phyloP scores from a whole-genome alignment of 2,797 vertebrate genomes.

The Chelon labrosus region DNA sequence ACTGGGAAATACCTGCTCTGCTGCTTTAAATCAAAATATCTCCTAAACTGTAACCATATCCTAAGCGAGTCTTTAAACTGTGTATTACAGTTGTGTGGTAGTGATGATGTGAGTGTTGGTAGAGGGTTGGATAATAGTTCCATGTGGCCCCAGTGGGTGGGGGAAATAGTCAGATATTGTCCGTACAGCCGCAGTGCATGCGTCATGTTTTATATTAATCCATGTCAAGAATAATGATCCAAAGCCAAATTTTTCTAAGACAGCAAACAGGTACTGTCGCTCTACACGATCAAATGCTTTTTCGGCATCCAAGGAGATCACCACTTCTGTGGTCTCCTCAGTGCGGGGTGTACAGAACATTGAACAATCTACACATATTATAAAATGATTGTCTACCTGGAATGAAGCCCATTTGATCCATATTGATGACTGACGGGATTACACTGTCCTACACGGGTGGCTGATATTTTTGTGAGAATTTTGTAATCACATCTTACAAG shows the following conservation, averaged over 20 bases:
- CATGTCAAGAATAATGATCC: neutral
- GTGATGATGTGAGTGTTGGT: no score
- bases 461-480: neutral
- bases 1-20: no score
- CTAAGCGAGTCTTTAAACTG: no score
- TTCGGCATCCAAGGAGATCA: neutral
- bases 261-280: neutral
- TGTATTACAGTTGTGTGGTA: no score
- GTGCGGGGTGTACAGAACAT: neutral
- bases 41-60: no score
- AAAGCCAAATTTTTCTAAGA: no score
- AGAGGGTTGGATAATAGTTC: no score
- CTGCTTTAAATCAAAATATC: no score
- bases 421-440: neutral
- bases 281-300: neutral
- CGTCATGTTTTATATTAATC: neutral
- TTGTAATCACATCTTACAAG: no score
- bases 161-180: neutral
- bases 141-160: neutral
- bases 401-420: neutral
- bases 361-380: neutral
- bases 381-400: neutral
- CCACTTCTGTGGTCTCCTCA: neutral
- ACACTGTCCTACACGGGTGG: neutral
- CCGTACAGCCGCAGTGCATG: neutral